Evolutionary conservation across 35 echinoderm and acorn worm species (phyloP), one percentile per base, ranked within the genome.

Genomic region (Ophiothrix spiculata): DNA sequence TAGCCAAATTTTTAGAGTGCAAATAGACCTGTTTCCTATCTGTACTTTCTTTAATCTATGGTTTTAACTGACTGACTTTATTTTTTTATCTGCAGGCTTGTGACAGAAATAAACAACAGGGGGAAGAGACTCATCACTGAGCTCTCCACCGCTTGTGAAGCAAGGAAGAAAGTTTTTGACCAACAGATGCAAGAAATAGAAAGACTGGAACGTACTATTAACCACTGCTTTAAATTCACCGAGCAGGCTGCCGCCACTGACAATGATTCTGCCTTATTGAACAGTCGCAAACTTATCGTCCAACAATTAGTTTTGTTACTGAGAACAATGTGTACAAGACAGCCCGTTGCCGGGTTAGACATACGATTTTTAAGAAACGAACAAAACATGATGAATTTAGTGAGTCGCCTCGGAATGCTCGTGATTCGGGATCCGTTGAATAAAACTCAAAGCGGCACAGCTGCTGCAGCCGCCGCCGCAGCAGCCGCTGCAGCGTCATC

Each of bases 341-440:
- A 83, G 81, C 93, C 93, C 1, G 74, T 95, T n/a, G 85, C 88
- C 0, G 93, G 89, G 8, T 80, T 95, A 0, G 93, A 95, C 41
- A 74, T 95, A 28, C 87, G 85, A 32, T 95, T 91, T 36, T 56
- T 95, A 0, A 74, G 87, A 17, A 95, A 91, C 32, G 80, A 64
- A 60, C 81, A 84, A 42, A 56, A 84, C 81, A 64, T 84, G 54
- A 54, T 60, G 35, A 84, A 69, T 32, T 78, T 87, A 21, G 76
- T 75, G 13, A 28, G 60, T 12, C 75, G 76, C 15, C 76, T 87
- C 12, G 75, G 85, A 25, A 78, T 77, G 31, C 42, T 87, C 6
- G 39, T 87, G 64, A 78, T 87, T 34, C 75, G 76, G 37, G 85
- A 87, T 28, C 81, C 81, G 12, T 60, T 84, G 0, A 54, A 84